Evolutionary conservation across 2,797 vertebrate species (phyloP).

Genomic region (Scyliorhinus canicula): DNA sequence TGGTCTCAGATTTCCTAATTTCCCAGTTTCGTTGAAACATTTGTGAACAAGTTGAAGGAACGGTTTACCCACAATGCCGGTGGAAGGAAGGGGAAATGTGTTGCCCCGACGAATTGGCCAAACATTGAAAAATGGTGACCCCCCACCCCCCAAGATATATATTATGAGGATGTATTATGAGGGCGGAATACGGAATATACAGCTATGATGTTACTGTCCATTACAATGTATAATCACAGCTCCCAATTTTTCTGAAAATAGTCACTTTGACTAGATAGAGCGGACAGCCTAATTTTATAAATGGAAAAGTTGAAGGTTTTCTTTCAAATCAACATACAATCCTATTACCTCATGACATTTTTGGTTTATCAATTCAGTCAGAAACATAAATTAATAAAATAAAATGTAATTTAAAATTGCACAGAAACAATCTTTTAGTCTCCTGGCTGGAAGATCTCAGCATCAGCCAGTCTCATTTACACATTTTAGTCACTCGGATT

Average conservation of each 20-base stretch:
- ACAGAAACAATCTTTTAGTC: not conserved
- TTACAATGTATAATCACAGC: not conserved
- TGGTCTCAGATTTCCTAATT: not conserved
- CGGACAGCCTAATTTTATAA: not conserved
- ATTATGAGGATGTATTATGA: not conserved
- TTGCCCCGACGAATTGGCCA: not conserved
- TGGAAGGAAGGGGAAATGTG: not conserved
- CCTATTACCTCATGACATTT: not conserved
- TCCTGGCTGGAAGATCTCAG: no score
- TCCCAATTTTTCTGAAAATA: not conserved
- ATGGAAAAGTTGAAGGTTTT: not conserved
- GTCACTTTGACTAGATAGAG: not conserved
- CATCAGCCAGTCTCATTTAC: no score
- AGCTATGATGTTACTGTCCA: not conserved
- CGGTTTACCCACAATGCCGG: not conserved
- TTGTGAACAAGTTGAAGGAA: not conserved
- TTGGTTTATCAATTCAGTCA: not conserved
- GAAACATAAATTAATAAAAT: not conserved
- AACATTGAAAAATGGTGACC: not conserved
- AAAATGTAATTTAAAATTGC: not conserved
- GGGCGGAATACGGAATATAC: no score
- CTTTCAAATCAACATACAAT: not conserved
- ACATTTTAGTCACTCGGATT: no score
- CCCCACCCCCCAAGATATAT: no score
- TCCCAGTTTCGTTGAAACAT: not conserved